phyloP scores from a whole-genome alignment of 2,113 vertebrate species.

The Amphiprion ocellaris region DNA sequence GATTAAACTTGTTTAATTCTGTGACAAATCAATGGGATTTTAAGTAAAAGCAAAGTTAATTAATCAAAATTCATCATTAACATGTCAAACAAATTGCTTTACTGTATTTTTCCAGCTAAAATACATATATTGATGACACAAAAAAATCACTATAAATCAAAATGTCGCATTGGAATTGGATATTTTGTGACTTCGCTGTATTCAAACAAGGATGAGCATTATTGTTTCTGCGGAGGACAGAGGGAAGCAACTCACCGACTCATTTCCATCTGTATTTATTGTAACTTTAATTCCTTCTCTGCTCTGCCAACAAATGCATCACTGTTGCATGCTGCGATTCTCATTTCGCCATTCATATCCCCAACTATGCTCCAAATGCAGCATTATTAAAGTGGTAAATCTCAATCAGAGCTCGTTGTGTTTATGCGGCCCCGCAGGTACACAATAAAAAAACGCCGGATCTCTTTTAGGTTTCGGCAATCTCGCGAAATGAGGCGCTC shows the following conservation, averaged over 20 bases:
- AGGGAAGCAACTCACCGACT: background rate
- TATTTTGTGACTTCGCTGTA: too few relatives aligned
- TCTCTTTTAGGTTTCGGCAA: slow-evolving; percentile 5
- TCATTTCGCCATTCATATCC: slow-evolving; percentile 38
- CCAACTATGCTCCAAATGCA: slow-evolving; percentile 1
- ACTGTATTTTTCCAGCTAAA: too few relatives aligned
- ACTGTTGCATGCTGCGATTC: slow-evolving; percentile 6
- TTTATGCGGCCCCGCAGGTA: slow-evolving; percentile 39
- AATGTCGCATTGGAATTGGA: too few relatives aligned
- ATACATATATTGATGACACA: too few relatives aligned
- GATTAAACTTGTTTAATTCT: too few relatives aligned
- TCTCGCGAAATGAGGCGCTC: slow-evolving; percentile 37
- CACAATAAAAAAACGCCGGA: background rate
- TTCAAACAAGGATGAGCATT: too few relatives aligned
- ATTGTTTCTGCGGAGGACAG: background rate
- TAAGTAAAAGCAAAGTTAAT: too few relatives aligned
- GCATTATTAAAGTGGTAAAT: slow-evolving; percentile 56
- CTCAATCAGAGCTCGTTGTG: slow-evolving; percentile 50
- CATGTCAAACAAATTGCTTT: too few relatives aligned
- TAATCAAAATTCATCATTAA: too few relatives aligned
- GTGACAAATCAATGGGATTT: too few relatives aligned
- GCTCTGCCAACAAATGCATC: slow-evolving; percentile 29
- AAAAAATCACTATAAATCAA: too few relatives aligned
- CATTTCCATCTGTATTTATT: slow-evolving; percentile 24
- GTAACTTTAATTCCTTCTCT: slow-evolving; percentile 16